phyloP scores from a whole-genome alignment of 1,140 invertebrate species.

The Pachypsylla venusta region DNA sequence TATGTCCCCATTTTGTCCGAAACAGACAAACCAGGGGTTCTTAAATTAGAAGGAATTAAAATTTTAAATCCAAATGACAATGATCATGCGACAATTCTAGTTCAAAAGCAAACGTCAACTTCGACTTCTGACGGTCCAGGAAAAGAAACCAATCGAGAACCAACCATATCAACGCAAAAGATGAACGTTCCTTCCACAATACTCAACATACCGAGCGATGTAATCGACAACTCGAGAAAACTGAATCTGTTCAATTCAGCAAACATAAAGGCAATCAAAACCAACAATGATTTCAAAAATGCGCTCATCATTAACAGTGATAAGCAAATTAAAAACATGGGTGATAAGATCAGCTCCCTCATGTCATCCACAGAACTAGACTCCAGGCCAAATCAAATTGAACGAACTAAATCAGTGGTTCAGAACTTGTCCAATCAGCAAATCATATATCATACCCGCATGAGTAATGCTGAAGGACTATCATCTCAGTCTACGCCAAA shows the following conservation, averaged over 20 bases:
- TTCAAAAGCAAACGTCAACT: neutral
- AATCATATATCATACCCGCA: neutral
- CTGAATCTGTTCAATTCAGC: neutral
- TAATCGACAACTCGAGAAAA: neutral
- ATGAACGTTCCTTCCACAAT: neutral
- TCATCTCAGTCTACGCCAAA: too few species aligned
- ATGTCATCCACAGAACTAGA: neutral
- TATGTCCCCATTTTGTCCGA: slow-evolving; percentile 16
- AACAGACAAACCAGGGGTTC: slow-evolving; percentile 11
- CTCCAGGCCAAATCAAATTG: neutral
- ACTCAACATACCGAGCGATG: slow-evolving; percentile 6
- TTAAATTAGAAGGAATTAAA: slow-evolving; percentile 17
- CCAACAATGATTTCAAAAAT: neutral
- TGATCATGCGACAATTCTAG: neutral
- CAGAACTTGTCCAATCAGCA: neutral
- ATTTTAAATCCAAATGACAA: slow-evolving; percentile 3
- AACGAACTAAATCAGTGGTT: neutral
- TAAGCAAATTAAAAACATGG: slow-evolving; percentile 1
- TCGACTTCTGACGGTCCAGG: too few species aligned
- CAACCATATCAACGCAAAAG: slow-evolving; percentile 1
- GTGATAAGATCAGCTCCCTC: slow-evolving; percentile 6
- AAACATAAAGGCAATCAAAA: neutral
- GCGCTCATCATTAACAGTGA: slow-evolving; percentile 7
- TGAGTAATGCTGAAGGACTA: neutral
- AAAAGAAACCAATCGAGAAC: neutral